Conservation (phyloP, 2,113 vertebrate species). For the Craseonycteris thonglongyai region DNA sequence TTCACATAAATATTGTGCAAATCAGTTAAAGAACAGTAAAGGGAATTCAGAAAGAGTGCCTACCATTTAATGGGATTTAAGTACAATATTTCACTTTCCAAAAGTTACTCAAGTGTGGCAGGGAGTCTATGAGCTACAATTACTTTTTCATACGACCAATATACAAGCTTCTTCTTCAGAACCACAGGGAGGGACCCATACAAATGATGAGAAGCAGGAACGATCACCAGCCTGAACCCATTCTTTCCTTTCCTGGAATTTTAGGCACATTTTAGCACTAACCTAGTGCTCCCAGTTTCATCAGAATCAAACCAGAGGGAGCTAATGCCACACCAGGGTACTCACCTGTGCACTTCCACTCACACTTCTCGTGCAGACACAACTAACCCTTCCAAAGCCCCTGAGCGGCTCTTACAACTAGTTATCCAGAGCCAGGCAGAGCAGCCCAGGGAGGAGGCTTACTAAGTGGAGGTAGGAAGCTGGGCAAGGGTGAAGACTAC, state of each 20-base stretch:
- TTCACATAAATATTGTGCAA: conserved; percentile 56
- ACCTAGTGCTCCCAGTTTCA: neutral
- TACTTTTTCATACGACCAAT: conserved; percentile 51
- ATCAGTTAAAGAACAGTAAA: conserved; percentile 44
- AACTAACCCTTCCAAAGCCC: conserved; percentile 12
- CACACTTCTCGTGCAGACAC: neutral
- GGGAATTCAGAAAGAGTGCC: conserved; percentile 39
- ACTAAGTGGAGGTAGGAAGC: neutral
- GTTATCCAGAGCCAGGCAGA: neutral
- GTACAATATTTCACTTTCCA: conserved; percentile 52
- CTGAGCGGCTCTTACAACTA: neutral
- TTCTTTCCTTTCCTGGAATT: neutral
- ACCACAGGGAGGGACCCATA: neutral
- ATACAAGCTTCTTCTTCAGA: conserved; percentile 51
- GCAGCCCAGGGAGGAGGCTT: neutral
- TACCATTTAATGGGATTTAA: neutral
- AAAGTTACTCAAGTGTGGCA: conserved; percentile 38
- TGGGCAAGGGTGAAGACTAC: neutral
- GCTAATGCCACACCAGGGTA: neutral
- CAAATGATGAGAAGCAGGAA: neutral
- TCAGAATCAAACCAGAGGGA: neutral
- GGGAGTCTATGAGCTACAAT: conserved; percentile 29
- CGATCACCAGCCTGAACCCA: neutral
- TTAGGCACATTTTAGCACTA: neutral
- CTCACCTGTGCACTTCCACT: conserved; percentile 17